These are phyloP conservation scores for Eupithecia subfuscata DNA, from an alignment of 2,888 invertebrate genomes.

Conservation along the genomic window DNA sequence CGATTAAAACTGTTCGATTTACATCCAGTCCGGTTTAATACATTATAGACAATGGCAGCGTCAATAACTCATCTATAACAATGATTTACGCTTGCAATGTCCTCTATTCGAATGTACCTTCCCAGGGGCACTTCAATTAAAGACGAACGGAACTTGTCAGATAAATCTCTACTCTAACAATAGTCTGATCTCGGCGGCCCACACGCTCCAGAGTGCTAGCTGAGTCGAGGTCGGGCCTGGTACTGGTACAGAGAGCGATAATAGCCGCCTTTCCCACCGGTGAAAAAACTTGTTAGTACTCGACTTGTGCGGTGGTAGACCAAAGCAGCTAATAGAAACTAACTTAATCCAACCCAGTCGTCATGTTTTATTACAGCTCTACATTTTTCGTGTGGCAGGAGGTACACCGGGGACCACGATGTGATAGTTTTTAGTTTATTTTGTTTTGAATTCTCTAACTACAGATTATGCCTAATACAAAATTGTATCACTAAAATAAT, in stretches of 20 bases:
- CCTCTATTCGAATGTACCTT: slow-evolving; percentile 32
- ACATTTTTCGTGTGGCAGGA: neutral
- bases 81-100: slow-evolving; percentile 25
- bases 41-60: slow-evolving; percentile 15
- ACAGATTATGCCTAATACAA: neutral
- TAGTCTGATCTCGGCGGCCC: slow-evolving; percentile 47
- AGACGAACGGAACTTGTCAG: slow-evolving; percentile 46
- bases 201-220: slow-evolving; percentile 47
- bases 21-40: slow-evolving; percentile 13
- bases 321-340: slow-evolving; percentile 25
- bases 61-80: slow-evolving; percentile 23
- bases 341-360: slow-evolving; percentile 2
- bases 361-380: slow-evolving; percentile 7
- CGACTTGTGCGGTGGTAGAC: slow-evolving; percentile 37
- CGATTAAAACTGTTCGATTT: neutral
- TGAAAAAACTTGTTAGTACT: slow-evolving; percentile 62
- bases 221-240: slow-evolving; percentile 53
- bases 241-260: slow-evolving; percentile 49
- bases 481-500: neutral
- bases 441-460: neutral
- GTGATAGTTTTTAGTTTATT: neutral
- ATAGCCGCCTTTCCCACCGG: slow-evolving; percentile 65
- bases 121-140: slow-evolving; percentile 47
- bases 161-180: slow-evolving; percentile 51
- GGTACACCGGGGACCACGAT: neutral